Conservation (phyloP, 1,140 invertebrate genomes). For the Sinonovacula constricta region DNA sequence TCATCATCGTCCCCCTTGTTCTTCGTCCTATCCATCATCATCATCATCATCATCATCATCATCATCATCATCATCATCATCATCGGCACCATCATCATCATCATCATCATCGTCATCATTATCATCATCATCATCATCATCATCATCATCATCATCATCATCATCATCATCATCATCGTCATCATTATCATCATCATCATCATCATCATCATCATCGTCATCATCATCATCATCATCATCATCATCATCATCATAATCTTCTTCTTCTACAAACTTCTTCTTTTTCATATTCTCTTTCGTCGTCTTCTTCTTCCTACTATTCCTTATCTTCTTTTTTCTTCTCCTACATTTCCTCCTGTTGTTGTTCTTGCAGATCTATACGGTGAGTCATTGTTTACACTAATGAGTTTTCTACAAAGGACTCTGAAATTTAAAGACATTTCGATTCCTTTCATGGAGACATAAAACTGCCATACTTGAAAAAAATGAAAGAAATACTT, state of each 20-base stretch:
- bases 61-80: slow-evolving; percentile 45
- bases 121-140: slow-evolving; percentile 49
- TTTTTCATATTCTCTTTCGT: slow-evolving; percentile 10
- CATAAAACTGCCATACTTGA: no score
- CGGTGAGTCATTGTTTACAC: no score
- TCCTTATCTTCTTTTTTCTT: no score
- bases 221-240: slow-evolving; percentile 39
- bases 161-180: slow-evolving; percentile 11
- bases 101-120: slow-evolving; percentile 27
- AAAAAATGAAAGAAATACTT: no score
- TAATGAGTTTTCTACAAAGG: no score
- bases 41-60: slow-evolving; percentile 41
- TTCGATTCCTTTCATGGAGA: no score
- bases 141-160: slow-evolving; percentile 44
- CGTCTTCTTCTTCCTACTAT: no score
- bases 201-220: slow-evolving; percentile 46
- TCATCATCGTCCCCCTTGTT: slow-evolving; percentile 7
- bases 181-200: slow-evolving; percentile 32
- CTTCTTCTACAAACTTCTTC: slow-evolving; percentile 14
- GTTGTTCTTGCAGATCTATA: no score
- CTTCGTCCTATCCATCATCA: background rate
- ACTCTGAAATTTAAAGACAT: no score
- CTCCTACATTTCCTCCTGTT: no score
- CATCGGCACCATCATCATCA: no score
- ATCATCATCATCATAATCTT: no score